Base-by-base conservation (phyloP, 1,140 invertebrate genomes). In the Propsilocerus akamusi region DNA sequence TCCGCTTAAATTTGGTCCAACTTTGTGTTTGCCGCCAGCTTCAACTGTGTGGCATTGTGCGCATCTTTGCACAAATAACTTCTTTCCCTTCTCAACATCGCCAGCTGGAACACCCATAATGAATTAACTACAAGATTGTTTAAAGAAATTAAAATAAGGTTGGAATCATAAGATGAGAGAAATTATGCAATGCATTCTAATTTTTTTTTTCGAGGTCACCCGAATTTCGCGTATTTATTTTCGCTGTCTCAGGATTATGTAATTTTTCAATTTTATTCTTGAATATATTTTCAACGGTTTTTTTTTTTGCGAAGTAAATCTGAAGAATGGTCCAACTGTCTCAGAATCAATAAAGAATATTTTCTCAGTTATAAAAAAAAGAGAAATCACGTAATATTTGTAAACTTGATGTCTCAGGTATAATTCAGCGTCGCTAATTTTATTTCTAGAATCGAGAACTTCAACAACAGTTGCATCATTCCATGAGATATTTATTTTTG, bases 21-120 rank as follows among this genome's bases (percentile, higher is more conserved):
- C 80, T 64, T 94, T 95, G 64, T 95, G 80, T 65, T 83, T 83
- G 26, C 83, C 87, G 54, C 83, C 86, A 47, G 73, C 69, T 54
- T 90, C 85, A 11, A 80, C 71, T 8, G 86, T 90, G 63, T 96
- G 91, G 61, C 91, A 96, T 63, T 92, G 88, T 6, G 82, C 68
- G 68, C 91, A 96, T 57, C 80, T 77, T 63, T 86, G 77, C 30
- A 86, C 72, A 62, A 96, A 96, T 25, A 94, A 61, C 71, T 86
- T 90, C 67, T 91, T 91, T 53, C 92, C 92, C 59, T 91, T 92
- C 51, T 86, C 85, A 52, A 75, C 71, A 73, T 94, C 80, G 55
- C 86, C 88, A 57, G 68, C 68, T 50, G 72, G 72, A 48, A 74
- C 65, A 60, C 69, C 69, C 72, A 74, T 74, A 49, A 51, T 62